Percentiles rank a stretch among this genome's conserved stretches.
Evolutionary conservation across 2,113 vertebrate species (phyloP).

Genomic region (Suncus etruscus): DNA sequence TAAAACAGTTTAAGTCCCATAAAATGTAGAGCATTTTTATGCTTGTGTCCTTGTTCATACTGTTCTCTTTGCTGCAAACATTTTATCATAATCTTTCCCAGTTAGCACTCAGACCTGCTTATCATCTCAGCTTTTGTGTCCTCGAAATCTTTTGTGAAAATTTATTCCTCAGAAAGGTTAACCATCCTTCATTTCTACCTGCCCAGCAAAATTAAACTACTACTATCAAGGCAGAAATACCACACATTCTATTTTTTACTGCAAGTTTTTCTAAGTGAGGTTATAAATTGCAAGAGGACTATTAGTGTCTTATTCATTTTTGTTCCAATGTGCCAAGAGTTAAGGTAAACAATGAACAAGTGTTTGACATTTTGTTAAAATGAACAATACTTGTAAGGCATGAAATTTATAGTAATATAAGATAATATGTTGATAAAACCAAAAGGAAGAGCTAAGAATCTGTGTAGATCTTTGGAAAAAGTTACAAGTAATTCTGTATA

Average conservation of each 20-base stretch:
- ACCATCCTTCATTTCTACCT: neutral
- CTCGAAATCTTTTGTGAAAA: constrained; percentile 28
- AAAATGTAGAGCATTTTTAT: neutral
- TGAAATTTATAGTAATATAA: neutral
- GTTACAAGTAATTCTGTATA: neutral
- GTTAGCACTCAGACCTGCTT: neutral
- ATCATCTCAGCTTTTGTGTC: neutral
- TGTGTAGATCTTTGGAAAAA: constrained; percentile 26
- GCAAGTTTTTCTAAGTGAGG: constrained; percentile 44
- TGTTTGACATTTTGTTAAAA: constrained; percentile 31
- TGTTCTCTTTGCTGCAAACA: constrained; percentile 26
- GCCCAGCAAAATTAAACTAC: constrained; percentile 27
- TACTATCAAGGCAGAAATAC: neutral
- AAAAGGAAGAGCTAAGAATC: constrained; percentile 28
- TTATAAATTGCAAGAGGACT: constrained; percentile 4
- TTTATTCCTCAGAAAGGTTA: constrained; percentile 35
- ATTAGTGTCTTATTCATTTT: neutral
- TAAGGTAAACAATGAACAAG: constrained; percentile 16
- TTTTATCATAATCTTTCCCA: neutral
- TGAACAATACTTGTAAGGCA: constrained; percentile 18
- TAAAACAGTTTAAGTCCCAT: neutral
- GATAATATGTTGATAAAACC: neutral
- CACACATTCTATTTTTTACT: constrained; percentile 6
- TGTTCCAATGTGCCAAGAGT: neutral
- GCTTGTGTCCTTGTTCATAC: neutral